These are phyloP conservation scores for Panthera tigris DNA, from an alignment of 2,113 vertebrate species.

Conservation along the genomic window DNA sequence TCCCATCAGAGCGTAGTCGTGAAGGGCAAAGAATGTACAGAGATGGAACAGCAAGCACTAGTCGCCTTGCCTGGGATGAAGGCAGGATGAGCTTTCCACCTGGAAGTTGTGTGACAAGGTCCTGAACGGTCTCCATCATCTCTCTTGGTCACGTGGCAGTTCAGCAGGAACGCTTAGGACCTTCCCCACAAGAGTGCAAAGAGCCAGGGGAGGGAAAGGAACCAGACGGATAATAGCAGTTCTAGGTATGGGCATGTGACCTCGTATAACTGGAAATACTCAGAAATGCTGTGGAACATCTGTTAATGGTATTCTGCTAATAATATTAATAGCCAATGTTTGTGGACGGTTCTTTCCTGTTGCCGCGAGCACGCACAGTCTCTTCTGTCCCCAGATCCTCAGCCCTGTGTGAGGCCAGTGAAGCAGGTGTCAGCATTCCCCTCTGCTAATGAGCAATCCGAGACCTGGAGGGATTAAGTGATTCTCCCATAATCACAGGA, in stretches of 20 bases:
- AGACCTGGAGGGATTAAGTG: background rate
- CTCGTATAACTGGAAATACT: accelerated
- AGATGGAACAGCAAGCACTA: too few relatives aligned
- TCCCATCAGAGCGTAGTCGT: background rate
- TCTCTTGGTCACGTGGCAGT: background rate
- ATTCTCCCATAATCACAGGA: background rate
- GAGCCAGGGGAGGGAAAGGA: background rate
- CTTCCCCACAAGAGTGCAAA: background rate
- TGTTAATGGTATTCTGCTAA: background rate
- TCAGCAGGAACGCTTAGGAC: background rate
- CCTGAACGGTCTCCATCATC: background rate
- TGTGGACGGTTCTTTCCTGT: background rate
- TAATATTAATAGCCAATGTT: background rate
- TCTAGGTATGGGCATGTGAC: background rate
- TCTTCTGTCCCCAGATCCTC: background rate
- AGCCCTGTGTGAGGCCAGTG: background rate
- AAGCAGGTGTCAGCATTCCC: background rate
- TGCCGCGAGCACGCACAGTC: too few relatives aligned
- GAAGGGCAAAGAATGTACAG: background rate
- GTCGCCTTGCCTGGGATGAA: background rate
- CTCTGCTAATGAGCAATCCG: background rate
- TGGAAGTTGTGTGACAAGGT: background rate
- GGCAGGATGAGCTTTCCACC: background rate
- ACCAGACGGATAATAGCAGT: accelerated
- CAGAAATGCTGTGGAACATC: accelerated